Conservation (phyloP, 2,888 invertebrate genomes). For the Cantharis rustica region DNA sequence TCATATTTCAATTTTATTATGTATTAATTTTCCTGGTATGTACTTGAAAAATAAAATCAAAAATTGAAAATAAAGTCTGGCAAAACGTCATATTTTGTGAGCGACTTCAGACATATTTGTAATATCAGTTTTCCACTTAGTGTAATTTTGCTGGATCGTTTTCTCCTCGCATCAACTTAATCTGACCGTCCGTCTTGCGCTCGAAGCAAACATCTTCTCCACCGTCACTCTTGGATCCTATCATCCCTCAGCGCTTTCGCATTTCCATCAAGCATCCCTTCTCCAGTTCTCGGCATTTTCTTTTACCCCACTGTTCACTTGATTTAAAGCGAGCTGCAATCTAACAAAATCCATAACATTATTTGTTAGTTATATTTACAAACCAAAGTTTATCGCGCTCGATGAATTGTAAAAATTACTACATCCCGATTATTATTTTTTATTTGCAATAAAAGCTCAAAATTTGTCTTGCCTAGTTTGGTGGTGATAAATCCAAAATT, state of each 20-base stretch:
- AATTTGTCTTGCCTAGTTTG: neutral
- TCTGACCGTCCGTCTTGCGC: constrained; percentile 42
- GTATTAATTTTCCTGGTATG: neutral
- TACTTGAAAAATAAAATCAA: neutral
- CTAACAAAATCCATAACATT: constrained; percentile 39
- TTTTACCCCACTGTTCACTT: constrained; percentile 39
- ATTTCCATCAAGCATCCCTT: constrained; percentile 43
- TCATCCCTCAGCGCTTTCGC: constrained; percentile 34
- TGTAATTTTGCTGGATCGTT: constrained; percentile 24
- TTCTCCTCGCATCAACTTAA: constrained; percentile 43
- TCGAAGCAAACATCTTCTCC: constrained; percentile 37
- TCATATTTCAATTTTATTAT: neutral
- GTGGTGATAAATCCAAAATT: neutral
- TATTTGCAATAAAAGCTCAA: neutral
- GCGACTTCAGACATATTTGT: neutral
- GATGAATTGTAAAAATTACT: neutral
- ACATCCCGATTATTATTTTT: neutral
- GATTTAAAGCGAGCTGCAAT: constrained; percentile 45
- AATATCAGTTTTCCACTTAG: constrained; percentile 12
- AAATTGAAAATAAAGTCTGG: neutral
- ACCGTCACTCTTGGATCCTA: constrained; percentile 30
- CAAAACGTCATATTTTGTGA: neutral
- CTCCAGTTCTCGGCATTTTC: constrained; percentile 43
- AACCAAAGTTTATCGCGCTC: constrained; percentile 1
- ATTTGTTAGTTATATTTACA: constrained; percentile 31